Percentiles rank a stretch among this genome's conserved stretches.
Conservation (phyloP, 2,797 vertebrate species). For the Myotis daubentonii region DNA sequence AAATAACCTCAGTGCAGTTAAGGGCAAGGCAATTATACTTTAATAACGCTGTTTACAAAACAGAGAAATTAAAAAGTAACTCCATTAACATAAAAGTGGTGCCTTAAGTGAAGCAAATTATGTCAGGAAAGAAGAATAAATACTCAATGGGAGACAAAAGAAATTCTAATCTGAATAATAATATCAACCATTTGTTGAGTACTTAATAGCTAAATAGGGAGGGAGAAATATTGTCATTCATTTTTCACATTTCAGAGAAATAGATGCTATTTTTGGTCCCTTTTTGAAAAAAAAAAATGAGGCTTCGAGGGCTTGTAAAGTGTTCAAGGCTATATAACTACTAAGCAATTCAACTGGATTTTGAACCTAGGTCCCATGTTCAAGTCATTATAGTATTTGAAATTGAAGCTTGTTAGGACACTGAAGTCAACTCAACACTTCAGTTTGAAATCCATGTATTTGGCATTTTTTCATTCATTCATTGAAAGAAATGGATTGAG, state of each 20-base stretch:
- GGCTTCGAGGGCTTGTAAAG: background rate
- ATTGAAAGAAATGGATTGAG: background rate
- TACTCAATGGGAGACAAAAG: background rate
- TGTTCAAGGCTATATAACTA: background rate
- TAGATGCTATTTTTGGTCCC: background rate
- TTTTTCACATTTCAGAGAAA: slow-evolving; percentile 1
- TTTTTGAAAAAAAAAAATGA: background rate
- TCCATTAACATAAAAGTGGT: background rate
- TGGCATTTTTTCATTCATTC: background rate
- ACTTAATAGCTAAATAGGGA: background rate
- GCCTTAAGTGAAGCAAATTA: background rate
- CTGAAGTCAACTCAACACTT: background rate
- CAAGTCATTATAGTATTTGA: background rate
- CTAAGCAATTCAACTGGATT: slow-evolving; percentile 4
- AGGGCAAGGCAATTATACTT: background rate
- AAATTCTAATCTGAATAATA: slow-evolving; percentile 33
- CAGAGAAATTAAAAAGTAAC: background rate
- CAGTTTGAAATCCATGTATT: background rate
- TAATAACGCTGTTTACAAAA: slow-evolving; percentile 20
- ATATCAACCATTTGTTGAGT: background rate
- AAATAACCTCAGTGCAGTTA: background rate
- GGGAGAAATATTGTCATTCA: background rate
- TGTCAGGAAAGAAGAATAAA: background rate
- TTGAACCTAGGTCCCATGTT: background rate
- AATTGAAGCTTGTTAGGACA: background rate